Conservation (phyloP, 2,888 invertebrate species). For the Aspidapion aeneum region DNA sequence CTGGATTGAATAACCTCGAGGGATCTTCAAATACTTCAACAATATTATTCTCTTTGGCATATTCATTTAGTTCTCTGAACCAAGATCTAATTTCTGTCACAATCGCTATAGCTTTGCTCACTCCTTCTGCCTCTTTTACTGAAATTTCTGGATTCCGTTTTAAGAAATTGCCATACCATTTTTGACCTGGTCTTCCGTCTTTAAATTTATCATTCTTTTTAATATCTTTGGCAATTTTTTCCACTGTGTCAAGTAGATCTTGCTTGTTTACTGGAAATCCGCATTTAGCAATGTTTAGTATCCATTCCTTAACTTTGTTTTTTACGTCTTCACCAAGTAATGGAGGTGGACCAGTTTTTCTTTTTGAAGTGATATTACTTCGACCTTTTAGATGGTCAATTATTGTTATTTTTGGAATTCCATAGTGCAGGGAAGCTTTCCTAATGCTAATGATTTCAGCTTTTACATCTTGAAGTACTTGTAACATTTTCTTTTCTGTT, state of each 20-base stretch:
- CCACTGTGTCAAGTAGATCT: conserved; percentile 33
- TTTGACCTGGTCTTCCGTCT: conserved; percentile 22
- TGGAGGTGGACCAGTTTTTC: conserved; percentile 31
- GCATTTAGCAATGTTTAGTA: conserved; percentile 31
- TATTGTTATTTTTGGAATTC: background rate
- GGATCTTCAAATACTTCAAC: conserved; percentile 25
- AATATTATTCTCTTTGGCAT: background rate
- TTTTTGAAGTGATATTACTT: background rate
- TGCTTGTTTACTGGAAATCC: conserved; percentile 36
- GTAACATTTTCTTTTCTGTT: background rate
- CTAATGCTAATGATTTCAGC: background rate
- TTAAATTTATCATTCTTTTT: conserved; percentile 15
- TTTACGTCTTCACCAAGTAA: conserved; percentile 26
- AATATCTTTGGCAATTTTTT: conserved; percentile 25
- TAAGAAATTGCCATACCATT: conserved; percentile 34
- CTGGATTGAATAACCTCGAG: conserved; percentile 35
- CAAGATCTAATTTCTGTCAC: conserved; percentile 18
- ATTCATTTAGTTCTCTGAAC: conserved; percentile 13
- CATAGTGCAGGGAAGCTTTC: background rate
- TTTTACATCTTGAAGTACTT: background rate
- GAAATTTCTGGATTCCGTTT: conserved; percentile 32
- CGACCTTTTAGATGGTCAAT: background rate
- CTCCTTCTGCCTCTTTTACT: conserved; percentile 18
- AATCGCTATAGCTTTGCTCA: conserved; percentile 20
- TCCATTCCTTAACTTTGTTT: conserved; percentile 33